These are phyloP conservation scores for Dynastes grantii DNA, from an alignment of 2,888 invertebrate genomes.

Conservation along the genomic window DNA sequence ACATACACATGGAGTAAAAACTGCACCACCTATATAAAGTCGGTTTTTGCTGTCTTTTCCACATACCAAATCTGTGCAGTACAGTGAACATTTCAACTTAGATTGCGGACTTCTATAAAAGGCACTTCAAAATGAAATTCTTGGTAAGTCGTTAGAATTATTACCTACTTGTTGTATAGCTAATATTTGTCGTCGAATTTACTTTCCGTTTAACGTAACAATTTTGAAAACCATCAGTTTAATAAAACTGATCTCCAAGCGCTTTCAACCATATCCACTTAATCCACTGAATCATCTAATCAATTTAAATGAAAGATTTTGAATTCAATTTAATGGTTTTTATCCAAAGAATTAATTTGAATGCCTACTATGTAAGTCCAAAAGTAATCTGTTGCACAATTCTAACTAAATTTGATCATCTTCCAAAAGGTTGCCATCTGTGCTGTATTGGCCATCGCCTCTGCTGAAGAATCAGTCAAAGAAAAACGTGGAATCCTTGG, in stretches of 20 bases:
- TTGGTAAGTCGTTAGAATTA: constrained; percentile 48
- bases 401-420: too few species aligned
- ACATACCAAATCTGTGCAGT: constrained; percentile 45
- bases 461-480: constrained; percentile 49
- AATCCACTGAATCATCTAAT: too few species aligned
- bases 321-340: too few species aligned
- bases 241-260: too few species aligned
- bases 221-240: too few species aligned
- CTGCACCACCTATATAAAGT: constrained; percentile 51
- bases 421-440: constrained; percentile 45
- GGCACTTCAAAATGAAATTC: constrained; percentile 50
- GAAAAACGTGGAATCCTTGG: constrained; percentile 52
- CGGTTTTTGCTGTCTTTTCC: constrained; percentile 36
- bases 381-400: too few species aligned
- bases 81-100: constrained; percentile 44
- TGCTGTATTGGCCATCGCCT: constrained; percentile 40
- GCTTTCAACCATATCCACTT: too few species aligned
- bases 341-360: too few species aligned
- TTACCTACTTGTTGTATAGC: not conserved
- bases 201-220: too few species aligned
- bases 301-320: too few species aligned
- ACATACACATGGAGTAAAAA: constrained; percentile 40
- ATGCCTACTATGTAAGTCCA: too few species aligned
- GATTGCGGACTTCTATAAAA: constrained; percentile 3
- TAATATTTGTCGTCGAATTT: too few species aligned